A percentile compares a stretch with the other conserved stretches of the same genome.
Conservation (phyloP, 2,113 vertebrate species). For the Nicator chloris region DNA sequence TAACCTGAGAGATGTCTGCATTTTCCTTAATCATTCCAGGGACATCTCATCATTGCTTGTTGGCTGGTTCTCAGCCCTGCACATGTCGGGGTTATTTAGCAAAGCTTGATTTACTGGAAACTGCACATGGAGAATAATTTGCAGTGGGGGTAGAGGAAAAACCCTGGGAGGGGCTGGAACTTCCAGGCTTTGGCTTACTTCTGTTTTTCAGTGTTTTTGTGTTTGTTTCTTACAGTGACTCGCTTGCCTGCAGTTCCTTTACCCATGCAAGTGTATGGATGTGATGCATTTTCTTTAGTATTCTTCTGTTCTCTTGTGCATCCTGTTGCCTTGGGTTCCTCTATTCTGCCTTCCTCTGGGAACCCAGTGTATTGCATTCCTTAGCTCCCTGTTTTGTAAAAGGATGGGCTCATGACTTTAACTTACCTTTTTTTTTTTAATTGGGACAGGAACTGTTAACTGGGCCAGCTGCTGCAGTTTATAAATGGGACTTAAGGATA, state of each 20-base stretch:
- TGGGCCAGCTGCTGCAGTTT: not conserved
- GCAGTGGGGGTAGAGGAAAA: constrained; percentile 16
- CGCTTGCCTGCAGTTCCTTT: not conserved
- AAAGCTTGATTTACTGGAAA: constrained; percentile 24
- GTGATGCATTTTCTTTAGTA: not conserved
- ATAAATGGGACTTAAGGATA: not conserved
- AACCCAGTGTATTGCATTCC: not conserved
- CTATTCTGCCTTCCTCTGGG: not conserved
- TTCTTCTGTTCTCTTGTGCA: not conserved
- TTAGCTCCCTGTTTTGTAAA: not conserved
- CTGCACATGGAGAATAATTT: constrained; percentile 11
- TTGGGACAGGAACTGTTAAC: not conserved
- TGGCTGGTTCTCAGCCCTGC: constrained; percentile 42
- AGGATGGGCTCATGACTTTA: not conserved
- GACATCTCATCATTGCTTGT: constrained; percentile 64
- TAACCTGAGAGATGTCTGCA: constrained; percentile 42
- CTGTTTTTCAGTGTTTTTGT: not conserved
- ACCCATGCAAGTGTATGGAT: not conserved
- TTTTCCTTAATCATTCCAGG: constrained; percentile 63
- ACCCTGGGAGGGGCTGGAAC: not conserved
- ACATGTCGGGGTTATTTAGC: constrained; percentile 52
- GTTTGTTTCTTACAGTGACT: not conserved
- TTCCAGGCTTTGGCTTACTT: not conserved
- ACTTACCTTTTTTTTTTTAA: not conserved
- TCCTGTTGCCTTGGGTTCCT: not conserved